phyloP scores from a whole-genome alignment of 1,140 invertebrate species.

The Lycorma delicatula region DNA sequence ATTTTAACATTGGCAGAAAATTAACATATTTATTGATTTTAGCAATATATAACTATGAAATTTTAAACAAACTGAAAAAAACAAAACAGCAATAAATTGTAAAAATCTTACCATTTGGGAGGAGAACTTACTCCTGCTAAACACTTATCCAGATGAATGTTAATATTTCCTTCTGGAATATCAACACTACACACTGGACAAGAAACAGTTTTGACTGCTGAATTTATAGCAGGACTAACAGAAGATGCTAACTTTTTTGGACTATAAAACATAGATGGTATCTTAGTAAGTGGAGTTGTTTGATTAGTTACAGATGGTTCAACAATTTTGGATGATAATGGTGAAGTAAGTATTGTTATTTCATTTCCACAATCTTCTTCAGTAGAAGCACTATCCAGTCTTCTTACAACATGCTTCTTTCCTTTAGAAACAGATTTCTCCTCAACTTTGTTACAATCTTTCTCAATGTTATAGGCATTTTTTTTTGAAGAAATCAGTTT shows the following conservation, averaged over 20 bases:
- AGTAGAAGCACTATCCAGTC: not conserved
- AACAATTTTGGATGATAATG: not conserved
- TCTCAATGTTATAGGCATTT: no score
- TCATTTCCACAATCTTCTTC: not conserved
- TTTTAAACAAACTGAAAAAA: not conserved
- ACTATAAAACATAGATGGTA: constrained; percentile 28
- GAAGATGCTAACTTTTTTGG: constrained; percentile 32
- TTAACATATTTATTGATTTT: no score
- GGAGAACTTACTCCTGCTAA: constrained; percentile 32
- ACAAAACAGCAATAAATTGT: not conserved
- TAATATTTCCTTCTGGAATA: constrained; percentile 40
- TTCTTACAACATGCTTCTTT: not conserved
- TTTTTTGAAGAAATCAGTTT: no score
- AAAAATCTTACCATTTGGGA: not conserved
- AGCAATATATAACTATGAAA: no score
- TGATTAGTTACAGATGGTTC: not conserved
- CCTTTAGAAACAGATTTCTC: not conserved
- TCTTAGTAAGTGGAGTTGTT: constrained; percentile 6
- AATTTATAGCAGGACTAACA: constrained; percentile 17
- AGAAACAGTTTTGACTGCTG: constrained; percentile 31
- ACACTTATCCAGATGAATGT: constrained; percentile 47
- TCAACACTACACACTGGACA: constrained; percentile 47
- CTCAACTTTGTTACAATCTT: not conserved
- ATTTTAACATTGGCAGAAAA: no score
- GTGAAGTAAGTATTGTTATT: not conserved